These are phyloP conservation scores for Apteryx owenii DNA, from an alignment of 2,113 vertebrate species.

Conservation along the genomic window DNA sequence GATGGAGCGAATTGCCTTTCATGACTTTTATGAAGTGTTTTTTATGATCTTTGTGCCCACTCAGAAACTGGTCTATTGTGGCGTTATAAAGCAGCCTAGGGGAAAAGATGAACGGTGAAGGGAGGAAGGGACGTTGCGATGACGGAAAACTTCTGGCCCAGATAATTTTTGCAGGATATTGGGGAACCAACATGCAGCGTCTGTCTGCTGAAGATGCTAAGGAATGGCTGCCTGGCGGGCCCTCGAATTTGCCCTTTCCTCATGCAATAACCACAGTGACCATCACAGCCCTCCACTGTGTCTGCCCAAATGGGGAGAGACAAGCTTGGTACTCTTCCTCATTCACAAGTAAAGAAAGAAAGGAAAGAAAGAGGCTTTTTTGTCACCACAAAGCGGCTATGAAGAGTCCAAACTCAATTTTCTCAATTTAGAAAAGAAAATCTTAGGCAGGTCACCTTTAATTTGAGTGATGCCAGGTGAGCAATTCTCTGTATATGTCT, in stretches of 20 bases:
- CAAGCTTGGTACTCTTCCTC: neutral
- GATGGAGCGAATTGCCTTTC: neutral
- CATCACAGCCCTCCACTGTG: neutral
- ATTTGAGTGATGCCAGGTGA: neutral
- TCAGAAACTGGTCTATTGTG: neutral
- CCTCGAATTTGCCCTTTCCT: neutral
- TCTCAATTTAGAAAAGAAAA: neutral
- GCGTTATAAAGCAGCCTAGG: neutral
- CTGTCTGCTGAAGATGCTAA: neutral
- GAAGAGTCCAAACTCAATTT: neutral
- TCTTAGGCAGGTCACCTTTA: neutral
- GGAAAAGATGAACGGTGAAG: neutral
- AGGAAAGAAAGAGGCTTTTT: neutral
- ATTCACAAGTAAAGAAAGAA: neutral
- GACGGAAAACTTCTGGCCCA: neutral
- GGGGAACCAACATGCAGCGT: too few species aligned
- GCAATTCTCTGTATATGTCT: neutral
- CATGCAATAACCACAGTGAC: too few species aligned
- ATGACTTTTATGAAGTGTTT: neutral
- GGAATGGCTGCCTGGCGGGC: accelerated
- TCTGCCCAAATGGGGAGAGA: neutral
- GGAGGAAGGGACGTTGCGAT: neutral
- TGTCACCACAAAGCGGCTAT: neutral
- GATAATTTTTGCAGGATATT: neutral
- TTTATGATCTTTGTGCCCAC: neutral